These are phyloP conservation scores for Taphrorychus bicolor DNA, from an alignment of 2,888 invertebrate species.

Conservation along the genomic window DNA sequence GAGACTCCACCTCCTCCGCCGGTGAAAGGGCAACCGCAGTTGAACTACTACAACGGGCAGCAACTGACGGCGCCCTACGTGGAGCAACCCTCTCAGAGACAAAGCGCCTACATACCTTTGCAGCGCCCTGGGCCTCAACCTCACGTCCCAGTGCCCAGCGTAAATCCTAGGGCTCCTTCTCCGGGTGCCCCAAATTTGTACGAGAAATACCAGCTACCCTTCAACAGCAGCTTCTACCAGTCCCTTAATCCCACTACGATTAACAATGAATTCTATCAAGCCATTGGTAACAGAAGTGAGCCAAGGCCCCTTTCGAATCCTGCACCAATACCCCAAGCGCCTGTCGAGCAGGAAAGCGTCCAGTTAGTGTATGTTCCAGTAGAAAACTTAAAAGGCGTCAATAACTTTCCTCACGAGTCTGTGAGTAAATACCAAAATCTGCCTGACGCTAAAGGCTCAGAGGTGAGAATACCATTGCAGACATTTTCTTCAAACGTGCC, in stretches of 20 bases:
- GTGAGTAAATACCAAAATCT: not conserved
- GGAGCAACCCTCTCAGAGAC: not conserved
- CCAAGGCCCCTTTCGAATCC: not conserved
- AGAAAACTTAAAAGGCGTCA: constrained; percentile 59
- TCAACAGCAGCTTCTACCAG: constrained; percentile 44
- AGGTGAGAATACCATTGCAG: not conserved
- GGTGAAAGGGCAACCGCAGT: constrained; percentile 36
- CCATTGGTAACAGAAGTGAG: constrained; percentile 33
- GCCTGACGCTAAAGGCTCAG: not conserved
- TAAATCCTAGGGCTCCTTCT: constrained; percentile 42
- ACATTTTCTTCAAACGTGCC: not conserved
- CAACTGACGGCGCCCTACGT: not conserved
- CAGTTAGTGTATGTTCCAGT: constrained; percentile 84
- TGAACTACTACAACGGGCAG: constrained; percentile 33
- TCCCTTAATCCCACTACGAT: constrained; percentile 44
- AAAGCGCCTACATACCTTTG: not conserved
- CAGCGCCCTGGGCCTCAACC: not conserved
- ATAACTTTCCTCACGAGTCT: not conserved
- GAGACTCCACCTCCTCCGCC: constrained; percentile 48
- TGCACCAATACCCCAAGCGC: not conserved
- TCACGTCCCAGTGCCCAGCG: constrained; percentile 30
- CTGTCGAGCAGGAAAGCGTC: constrained; percentile 64
- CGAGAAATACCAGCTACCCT: constrained; percentile 45
- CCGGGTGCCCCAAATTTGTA: constrained; percentile 46
- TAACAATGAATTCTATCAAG: constrained; percentile 46